phyloP scores from a whole-genome alignment of 2,797 vertebrate species.

The Gephyroberyx darwinii region DNA sequence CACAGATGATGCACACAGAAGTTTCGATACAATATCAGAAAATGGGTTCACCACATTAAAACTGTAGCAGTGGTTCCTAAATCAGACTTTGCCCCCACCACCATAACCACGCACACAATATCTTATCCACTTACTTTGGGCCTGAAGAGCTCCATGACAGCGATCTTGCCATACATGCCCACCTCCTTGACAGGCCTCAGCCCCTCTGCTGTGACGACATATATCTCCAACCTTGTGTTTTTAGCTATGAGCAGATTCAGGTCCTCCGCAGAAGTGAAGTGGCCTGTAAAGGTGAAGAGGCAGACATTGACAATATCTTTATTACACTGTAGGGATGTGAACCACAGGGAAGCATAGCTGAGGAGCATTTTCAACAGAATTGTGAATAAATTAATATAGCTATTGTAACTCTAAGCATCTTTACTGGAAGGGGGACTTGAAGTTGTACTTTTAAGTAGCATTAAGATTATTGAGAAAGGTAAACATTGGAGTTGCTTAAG shows the following conservation, averaged over 20 bases:
- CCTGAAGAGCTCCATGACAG: slow-evolving; percentile 98
- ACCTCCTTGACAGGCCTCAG: slow-evolving; percentile 97
- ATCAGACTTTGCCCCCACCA: not conserved
- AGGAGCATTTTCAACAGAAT: too few relatives aligned
- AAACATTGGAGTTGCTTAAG: too few relatives aligned
- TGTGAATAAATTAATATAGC: too few relatives aligned
- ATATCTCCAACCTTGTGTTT: slow-evolving; percentile 97
- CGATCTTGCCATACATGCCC: slow-evolving; percentile 98
- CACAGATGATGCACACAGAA: not conserved
- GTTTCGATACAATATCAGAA: not conserved
- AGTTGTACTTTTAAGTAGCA: too few relatives aligned
- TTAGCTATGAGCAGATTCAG: slow-evolving; percentile 97
- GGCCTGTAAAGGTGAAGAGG: slow-evolving; percentile 77
- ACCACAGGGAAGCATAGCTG: too few relatives aligned
- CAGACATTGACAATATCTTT: too few relatives aligned
- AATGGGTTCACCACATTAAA: not conserved
- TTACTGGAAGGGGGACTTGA: too few relatives aligned
- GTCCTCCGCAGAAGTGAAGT: slow-evolving; percentile 97
- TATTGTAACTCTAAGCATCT: too few relatives aligned
- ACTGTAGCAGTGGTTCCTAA: not conserved
- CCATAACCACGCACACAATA: not conserved
- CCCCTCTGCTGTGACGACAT: slow-evolving; percentile 96
- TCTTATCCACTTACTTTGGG: slow-evolving; percentile 86
- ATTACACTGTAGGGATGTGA: too few relatives aligned
- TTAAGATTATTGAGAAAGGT: too few relatives aligned